Base-by-base conservation (phyloP, 1,140 invertebrate genomes). In the Ladona fulva region DNA sequence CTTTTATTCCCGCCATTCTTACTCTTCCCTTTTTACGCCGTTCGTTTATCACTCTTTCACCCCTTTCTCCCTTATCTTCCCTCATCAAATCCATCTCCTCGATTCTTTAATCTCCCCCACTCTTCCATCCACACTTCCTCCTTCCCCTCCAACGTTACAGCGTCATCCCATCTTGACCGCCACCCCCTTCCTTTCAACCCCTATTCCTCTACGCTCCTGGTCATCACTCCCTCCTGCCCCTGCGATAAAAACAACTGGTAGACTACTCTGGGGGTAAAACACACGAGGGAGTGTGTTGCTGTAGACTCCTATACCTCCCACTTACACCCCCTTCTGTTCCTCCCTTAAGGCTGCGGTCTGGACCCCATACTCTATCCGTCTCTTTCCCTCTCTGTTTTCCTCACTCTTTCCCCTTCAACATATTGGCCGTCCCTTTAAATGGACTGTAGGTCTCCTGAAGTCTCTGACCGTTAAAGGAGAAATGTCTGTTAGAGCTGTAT, bases 391-490 rank as follows among this genome's bases (percentile, higher is more conserved):
- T n/a, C 19, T 19, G 44, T 19, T 52, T 19, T 52, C 52, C 52
- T 19, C 52, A 12, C n/a, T 66, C 52, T 66, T 12, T 66, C 52
- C 52, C 52, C 52, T 66, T 66, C 52, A 66, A 66, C 52, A 66
- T 66, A 66, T 66, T 66, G 52, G 52, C n/a, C 52, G 12, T 66
- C 52, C 52, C 52, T 66, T 66, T 66, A 66, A 66, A 16, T 66
- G 29, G 52, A 22, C 52, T 66, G 3, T 3, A 12, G n/a, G 16
- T 66, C 52, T 66, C 52, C 52, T 3, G 5, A 19, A 66, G 52
- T 66, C 52, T 66, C n/a, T 66, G 52, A 66, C 52, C 52, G 52
- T 66, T 66, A 66, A 66, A 66, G 52, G 52, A 66, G 52, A 66
- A 16, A 66, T 12, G 52, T 66, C 52, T 66, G 16, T 12, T 12